Evolutionary conservation across 2,797 vertebrate species (phyloP).

Genomic region (Acestrorhynchus altus): DNA sequence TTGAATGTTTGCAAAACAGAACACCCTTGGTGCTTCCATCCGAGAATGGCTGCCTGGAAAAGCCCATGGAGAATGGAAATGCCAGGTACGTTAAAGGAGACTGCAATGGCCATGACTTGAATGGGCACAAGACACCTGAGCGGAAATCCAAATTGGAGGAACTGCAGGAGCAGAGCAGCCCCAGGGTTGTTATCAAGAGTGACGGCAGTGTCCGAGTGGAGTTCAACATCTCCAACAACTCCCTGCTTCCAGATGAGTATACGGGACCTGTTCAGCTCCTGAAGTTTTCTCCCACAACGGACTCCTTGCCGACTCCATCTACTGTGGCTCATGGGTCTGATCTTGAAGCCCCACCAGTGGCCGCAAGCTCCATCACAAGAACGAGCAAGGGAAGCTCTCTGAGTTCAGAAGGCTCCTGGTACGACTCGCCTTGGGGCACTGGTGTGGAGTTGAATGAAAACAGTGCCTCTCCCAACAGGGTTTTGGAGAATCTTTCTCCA

Average conservation of each 20-base stretch:
- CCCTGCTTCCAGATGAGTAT: conserved; percentile 74
- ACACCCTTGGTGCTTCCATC: conserved; percentile 53
- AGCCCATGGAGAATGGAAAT: conserved; percentile 57
- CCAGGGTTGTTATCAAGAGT: conserved; percentile 87
- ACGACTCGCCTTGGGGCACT: conserved; percentile 89
- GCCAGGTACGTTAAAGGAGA: conserved; percentile 48
- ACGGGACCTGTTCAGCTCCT: conserved; percentile 90
- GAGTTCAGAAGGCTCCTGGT: conserved; percentile 93
- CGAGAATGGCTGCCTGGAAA: conserved; percentile 71
- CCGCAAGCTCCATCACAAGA: conserved; percentile 69
- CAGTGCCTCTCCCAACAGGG: conserved; percentile 50
- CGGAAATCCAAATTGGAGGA: conserved; percentile 73
- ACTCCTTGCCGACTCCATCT: conserved; percentile 74
- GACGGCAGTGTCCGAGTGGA: conserved; percentile 87
- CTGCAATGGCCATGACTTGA: conserved; percentile 67
- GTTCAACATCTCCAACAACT: conserved; percentile 79
- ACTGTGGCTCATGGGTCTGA: conserved; percentile 64
- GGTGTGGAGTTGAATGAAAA: conserved; percentile 72
- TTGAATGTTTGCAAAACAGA: conserved; percentile 63
- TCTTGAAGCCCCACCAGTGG: conserved; percentile 54
- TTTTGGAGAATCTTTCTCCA: conserved; percentile 58
- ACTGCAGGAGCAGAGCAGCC: conserved; percentile 79
- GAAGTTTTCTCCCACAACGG: conserved; percentile 87
- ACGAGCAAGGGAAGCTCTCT: conserved; percentile 91
- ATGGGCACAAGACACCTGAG: conserved; percentile 76